Base-by-base conservation (phyloP, 2,113 vertebrate species). In the Herpailurus yagouaroundi region DNA sequence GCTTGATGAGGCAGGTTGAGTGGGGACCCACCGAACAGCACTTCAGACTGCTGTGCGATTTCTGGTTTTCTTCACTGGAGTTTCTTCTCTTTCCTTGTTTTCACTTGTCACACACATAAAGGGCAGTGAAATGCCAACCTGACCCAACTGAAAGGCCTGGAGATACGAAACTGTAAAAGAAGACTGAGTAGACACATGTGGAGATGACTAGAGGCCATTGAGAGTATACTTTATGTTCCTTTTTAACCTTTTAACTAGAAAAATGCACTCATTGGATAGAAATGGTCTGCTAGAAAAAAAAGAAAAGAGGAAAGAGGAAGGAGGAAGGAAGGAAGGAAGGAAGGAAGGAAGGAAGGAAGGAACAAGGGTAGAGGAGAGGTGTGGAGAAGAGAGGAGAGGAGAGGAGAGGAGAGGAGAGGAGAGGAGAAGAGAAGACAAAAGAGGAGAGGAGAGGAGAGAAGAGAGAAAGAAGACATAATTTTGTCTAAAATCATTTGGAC, bases 61-160 rank as follows among this genome's bases (percentile, higher is more conserved):
- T 74, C 48, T 69, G 69, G 48, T 52, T 91, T 89, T 79, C 86
- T 95, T 96, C 36, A 36, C 57, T 85, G 0, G 0, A 55, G 64
- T 52, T 74, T 83, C 73, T 96, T 97, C 91, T 96, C 80, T 97
- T 90, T 84, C 45, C 27, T 52, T 66, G 21, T 91, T 93, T 96
- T 89, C 92, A 91, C 82, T 96, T 95, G 94, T 92, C 89, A 93
- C 74, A 83, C 60, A 71, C 18, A 87, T 66, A 97, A 97, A 98
- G 95, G 96, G 92, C 95, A 96, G 48, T 11, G 55, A 97, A 97
- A 97, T 97, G 92, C 86, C 97, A 97, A 19, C 50, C 21, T 92
- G 92, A 69, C 48, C 38, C 33, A 60, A 33, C 33, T 69, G 95
- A 96, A 94, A 94, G 41, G 50, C 63, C 41, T 79, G 29, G 82